Conservation (phyloP, 2,888 invertebrate genomes). For the Lypha dubia region DNA sequence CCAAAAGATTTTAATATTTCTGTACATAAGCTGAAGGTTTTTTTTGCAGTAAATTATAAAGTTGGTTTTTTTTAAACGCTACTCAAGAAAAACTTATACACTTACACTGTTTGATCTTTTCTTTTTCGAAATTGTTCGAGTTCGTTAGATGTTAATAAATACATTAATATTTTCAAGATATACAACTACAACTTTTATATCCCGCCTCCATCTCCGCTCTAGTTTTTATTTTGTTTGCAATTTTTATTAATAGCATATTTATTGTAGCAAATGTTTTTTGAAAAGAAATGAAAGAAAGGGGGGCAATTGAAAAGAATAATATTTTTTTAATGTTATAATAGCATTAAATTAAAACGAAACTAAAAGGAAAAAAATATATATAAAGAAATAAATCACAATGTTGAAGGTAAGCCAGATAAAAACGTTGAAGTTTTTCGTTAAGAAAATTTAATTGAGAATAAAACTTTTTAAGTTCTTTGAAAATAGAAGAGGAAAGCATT, state of each 20-base stretch:
- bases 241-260: conserved; percentile 47
- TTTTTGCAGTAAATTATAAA: conserved; percentile 33
- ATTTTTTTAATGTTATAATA: conserved; percentile 44
- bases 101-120: conserved; percentile 48
- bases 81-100: conserved; percentile 37
- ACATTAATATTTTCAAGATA: background rate
- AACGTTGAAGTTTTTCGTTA: background rate
- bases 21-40: no score
- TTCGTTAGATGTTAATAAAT: conserved; percentile 30
- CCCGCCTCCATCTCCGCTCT: background rate
- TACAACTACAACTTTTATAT: background rate
- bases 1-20: no score
- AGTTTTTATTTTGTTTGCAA: background rate
- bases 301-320: background rate
- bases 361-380: no score
- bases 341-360: conserved; percentile 25
- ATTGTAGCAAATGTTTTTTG: conserved; percentile 21
- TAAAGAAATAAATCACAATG: background rate
- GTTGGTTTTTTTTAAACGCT: conserved; percentile 49
- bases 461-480: conserved; percentile 19
- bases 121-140: conserved; percentile 2
- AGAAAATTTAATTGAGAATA: conserved; percentile 11
- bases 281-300: background rate
- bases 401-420: conserved; percentile 31
- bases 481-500: conserved; percentile 6